Evolutionary conservation across 2,888 invertebrate species (phyloP), one percentile per base, ranked within the genome.

Genomic region (Cephus runcator): DNA sequence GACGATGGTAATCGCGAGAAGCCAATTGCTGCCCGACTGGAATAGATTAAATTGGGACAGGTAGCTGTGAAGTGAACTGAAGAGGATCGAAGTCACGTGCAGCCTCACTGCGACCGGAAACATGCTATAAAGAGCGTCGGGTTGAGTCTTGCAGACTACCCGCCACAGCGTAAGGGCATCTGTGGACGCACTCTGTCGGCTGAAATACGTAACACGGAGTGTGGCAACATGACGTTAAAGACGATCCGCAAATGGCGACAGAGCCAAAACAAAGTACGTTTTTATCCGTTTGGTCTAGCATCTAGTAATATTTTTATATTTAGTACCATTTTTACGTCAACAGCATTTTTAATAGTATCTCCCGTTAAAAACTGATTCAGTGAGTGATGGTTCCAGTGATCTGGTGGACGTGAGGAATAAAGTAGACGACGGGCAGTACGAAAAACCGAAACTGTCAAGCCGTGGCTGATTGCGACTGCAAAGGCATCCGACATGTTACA

Each of bases 11-110:
- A 77, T 76, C 79, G 78, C 76, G 40, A 71, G 71, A 31, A 34
- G 71, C 71, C 71, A 34, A 33, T 31, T 33, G 71, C 71, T 31
- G 71, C 71, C 34, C 71, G 12, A 77, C 81, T 79, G 80, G 82
- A 84, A 86, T 87, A 85, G 86, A 88, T 88, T 87, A 87, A 90
- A 90, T 89, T 89, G 88, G 88, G 87, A 88, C 88, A 88, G 87
- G 87, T 89, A 88, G 88, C 88, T 84, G 85, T 83, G 85, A 87
- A 87, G 86, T 83, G 84, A 87, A 88, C 82, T 86, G 83, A 86
- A 85, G 85, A 88, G 87, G 85, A 87, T 88, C 85, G 83, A 79
- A 88, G 88, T 88, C 88, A 88, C 89, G 89, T 87, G 87, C 88
- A 86, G 83, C 84, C 81, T 81, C 83, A 78, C 81, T 81, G 82